phyloP scores from a whole-genome alignment of 2,113 vertebrate species.

The Acanthochromis polyacanthus region DNA sequence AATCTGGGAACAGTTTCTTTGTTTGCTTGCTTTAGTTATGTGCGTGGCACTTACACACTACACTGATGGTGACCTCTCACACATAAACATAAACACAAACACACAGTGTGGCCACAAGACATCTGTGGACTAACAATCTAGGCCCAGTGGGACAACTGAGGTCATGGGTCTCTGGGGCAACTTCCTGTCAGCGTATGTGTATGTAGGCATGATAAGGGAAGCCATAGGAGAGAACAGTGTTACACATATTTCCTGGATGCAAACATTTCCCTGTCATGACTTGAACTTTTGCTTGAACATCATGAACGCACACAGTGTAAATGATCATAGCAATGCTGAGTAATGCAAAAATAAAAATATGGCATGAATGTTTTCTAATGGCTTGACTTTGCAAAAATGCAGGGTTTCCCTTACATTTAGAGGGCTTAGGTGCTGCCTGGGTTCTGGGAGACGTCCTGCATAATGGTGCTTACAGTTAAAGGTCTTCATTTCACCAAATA shows the following conservation, averaged over 20 bases:
- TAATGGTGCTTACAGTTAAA: too few species aligned
- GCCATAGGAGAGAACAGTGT: conserved; percentile 3
- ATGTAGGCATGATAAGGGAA: conserved; percentile 7
- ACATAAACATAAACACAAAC: conserved; percentile 7
- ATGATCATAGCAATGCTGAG: background rate
- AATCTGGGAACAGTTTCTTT: conserved; percentile 20
- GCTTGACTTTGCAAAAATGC: too few species aligned
- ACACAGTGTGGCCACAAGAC: conserved; percentile 11
- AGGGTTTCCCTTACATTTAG: too few species aligned
- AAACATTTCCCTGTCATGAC: background rate
- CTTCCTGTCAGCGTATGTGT: conserved; percentile 61
- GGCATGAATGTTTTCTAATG: too few species aligned
- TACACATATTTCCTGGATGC: conserved; percentile 23
- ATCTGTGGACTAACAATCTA: conserved; percentile 57
- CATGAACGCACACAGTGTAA: too few species aligned
- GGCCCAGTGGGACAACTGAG: conserved; percentile 41
- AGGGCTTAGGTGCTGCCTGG: too few species aligned
- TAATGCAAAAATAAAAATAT: background rate
- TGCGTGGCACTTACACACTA: background rate
- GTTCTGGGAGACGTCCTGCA: too few species aligned
- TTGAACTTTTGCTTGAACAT: background rate
- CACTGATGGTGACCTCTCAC: background rate
- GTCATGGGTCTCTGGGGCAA: conserved; percentile 45
- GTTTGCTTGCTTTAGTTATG: conserved; percentile 17
- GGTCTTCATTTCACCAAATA: too few species aligned